Percentiles rank a stretch among this genome's conserved stretches.
Evolutionary conservation across 53 echinoderm and acorn worm species (phyloP).

Genomic region (Paracentrotus lividus): DNA sequence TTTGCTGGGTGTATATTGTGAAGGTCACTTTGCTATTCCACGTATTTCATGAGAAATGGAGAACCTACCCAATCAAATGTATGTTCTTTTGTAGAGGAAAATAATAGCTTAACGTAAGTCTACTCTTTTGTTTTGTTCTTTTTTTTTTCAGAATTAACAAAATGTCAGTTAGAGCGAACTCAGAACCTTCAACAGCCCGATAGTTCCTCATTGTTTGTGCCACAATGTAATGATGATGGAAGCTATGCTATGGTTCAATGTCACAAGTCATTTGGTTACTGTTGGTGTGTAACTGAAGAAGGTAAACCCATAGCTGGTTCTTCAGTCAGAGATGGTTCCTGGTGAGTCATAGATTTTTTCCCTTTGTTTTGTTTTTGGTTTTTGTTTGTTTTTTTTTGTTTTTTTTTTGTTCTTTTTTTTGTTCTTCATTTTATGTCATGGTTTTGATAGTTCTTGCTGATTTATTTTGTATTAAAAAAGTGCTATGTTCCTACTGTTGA

Average conservation of each 20-base stretch:
- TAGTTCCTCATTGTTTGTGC: slow-evolving; percentile 81
- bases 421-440: no score
- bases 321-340: slow-evolving; percentile 79
- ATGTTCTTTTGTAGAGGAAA: no score
- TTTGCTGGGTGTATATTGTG: neutral
- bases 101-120: no score
- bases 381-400: no score
- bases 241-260: slow-evolving; percentile 88
- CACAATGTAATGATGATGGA: slow-evolving; percentile 95
- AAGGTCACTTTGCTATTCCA: neutral
- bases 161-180: slow-evolving; percentile 87
- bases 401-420: no score
- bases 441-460: no score
- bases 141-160: slow-evolving; percentile 77
- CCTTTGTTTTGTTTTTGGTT: no score
- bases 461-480: no score
- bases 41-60: neutral
- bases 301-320: slow-evolving; percentile 96
- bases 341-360: slow-evolving; percentile 71
- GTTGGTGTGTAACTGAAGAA: slow-evolving; percentile 95
- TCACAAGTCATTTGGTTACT: slow-evolving; percentile 91
- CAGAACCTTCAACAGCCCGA: slow-evolving; percentile 74
- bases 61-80: no score
- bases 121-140: neutral
- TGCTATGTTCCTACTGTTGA: no score